These are phyloP conservation scores for Erythrolamprus reginae DNA, from an alignment of 2,113 vertebrate species.

Conservation along the genomic window DNA sequence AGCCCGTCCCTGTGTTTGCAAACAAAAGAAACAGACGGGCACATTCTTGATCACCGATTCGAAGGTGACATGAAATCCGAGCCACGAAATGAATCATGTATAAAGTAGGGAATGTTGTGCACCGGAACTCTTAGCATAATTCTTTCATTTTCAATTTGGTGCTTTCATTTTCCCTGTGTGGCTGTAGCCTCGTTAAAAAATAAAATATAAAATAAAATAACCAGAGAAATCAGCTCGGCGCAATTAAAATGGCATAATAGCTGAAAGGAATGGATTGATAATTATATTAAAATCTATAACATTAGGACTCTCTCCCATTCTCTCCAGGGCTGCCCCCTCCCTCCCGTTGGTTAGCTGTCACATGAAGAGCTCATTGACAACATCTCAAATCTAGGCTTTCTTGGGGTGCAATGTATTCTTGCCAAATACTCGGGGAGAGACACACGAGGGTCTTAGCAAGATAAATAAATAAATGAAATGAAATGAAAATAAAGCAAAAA, in stretches of 20 bases:
- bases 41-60: conserved; percentile 31
- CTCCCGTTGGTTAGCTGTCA: conserved; percentile 58
- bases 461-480: neutral
- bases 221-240: conserved; percentile 64
- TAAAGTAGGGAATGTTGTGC: conserved; percentile 65
- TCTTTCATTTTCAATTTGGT: conserved; percentile 72
- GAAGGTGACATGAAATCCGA: conserved; percentile 44
- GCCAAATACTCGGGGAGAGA: neutral
- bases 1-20: conserved; percentile 39
- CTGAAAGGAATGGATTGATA: conserved; percentile 71
- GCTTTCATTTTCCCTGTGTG: conserved; percentile 64
- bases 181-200: conserved; percentile 67
- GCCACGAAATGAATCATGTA: conserved; percentile 56
- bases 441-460: conserved; percentile 1
- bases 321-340: conserved; percentile 8
- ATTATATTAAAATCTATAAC: conserved; percentile 73
- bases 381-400: conserved; percentile 44
- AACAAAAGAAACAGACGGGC: conserved; percentile 36
- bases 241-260: conserved; percentile 72
- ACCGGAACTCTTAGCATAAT: conserved; percentile 71
- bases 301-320: conserved; percentile 54
- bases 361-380: conserved; percentile 47
- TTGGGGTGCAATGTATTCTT: conserved; percentile 6
- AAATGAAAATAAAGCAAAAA: neutral
- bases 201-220: neutral